These are phyloP conservation scores for Belgica antarctica DNA, from an alignment of 2,888 invertebrate species.

Conservation along the genomic window DNA sequence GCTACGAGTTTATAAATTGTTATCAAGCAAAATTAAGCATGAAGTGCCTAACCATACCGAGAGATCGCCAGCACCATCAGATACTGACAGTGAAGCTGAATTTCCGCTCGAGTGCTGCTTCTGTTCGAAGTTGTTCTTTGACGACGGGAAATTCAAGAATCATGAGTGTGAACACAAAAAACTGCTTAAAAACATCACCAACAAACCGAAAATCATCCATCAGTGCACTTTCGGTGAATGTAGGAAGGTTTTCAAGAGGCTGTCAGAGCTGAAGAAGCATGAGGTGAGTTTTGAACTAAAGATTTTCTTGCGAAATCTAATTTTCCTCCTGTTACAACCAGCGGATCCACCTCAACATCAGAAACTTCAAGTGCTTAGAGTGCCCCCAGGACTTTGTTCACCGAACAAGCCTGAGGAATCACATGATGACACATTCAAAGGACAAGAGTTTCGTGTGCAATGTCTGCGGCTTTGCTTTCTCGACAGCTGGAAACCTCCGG, in stretches of 20 bases:
- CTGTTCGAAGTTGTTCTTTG: not conserved
- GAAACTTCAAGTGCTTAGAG: conserved; percentile 4
- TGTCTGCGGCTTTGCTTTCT: not conserved
- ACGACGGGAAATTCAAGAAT: not conserved
- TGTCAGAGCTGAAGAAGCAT: not conserved
- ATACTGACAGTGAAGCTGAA: not conserved
- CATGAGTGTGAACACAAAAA: not conserved
- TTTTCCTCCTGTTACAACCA: not conserved
- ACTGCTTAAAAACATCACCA: not conserved
- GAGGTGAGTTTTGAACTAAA: not conserved
- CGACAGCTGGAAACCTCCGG: not conserved
- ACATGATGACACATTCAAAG: not conserved
- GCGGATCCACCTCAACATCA: conserved; percentile 23
- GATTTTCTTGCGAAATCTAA: not conserved
- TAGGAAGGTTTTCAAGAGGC: not conserved
- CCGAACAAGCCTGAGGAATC: conserved; percentile 18
- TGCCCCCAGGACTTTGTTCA: conserved; percentile 9
- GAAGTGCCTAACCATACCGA: too few species aligned
- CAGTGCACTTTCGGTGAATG: not conserved
- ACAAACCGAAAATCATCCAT: too few species aligned
- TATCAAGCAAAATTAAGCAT: too few species aligned
- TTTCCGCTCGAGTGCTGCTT: conserved; percentile 3
- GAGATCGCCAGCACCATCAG: not conserved
- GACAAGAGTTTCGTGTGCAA: not conserved
- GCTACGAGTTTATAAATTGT: not conserved